These are phyloP conservation scores for Cliona cf. orientalis DNA, from an alignment of 37 sponge, comb jelly and placozoan genomes.

Conservation along the genomic window DNA sequence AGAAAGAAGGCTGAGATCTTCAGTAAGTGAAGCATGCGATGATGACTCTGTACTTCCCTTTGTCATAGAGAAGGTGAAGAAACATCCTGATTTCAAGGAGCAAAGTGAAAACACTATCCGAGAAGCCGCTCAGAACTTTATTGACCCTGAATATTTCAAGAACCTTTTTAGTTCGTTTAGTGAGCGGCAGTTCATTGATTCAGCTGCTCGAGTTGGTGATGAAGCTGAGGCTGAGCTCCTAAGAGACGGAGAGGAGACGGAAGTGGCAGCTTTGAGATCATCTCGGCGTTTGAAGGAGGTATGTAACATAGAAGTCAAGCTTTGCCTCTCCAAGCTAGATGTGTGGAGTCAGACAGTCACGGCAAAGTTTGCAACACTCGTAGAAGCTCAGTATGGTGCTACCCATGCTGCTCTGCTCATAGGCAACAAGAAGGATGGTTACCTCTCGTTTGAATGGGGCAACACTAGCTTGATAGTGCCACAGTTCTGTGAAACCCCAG, in stretches of 20 bases:
- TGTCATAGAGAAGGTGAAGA: not conserved
- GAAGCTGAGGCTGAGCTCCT: not conserved
- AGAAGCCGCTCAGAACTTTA: too few relatives aligned
- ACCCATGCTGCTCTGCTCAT: conserved; percentile 3
- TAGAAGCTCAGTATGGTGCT: conserved; percentile 13
- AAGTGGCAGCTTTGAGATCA: not conserved
- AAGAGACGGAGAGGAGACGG: not conserved
- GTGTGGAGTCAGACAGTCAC: not conserved
- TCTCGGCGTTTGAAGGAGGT: not conserved
- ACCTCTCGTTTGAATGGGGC: conserved; percentile 11
- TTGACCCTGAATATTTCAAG: not conserved
- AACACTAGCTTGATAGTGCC: conserved; percentile 9
- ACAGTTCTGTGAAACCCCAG: not conserved
- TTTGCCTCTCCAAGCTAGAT: not conserved
- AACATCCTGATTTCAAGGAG: not conserved
- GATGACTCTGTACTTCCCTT: too few relatives aligned
- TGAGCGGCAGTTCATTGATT: not conserved
- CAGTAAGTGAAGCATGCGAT: too few relatives aligned
- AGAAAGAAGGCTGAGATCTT: too few relatives aligned
- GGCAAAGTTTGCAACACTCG: not conserved
- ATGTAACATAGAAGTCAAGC: not conserved
- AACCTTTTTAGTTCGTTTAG: not conserved
- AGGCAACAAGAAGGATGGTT: too few relatives aligned
- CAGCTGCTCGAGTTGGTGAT: not conserved
- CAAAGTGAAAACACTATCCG: too few relatives aligned